Conservation (phyloP, 1,140 invertebrate genomes). For the Frieseomelitta varia region DNA sequence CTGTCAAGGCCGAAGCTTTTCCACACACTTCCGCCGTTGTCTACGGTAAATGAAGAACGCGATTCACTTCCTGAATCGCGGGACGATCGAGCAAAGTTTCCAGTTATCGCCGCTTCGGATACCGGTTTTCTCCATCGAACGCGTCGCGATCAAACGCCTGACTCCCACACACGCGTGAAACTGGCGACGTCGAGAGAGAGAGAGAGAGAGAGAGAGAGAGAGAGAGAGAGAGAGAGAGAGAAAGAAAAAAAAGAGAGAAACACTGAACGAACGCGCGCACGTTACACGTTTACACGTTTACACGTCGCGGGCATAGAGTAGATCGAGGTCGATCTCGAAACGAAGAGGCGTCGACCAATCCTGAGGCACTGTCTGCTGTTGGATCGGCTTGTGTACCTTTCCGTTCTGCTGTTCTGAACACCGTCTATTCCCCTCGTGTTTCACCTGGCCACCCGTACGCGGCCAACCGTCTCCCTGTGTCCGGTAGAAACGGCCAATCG, state of each 20-base stretch:
- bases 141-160: too few species aligned
- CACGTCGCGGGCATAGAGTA: neutral
- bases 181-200: neutral
- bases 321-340: slow-evolving; percentile 58
- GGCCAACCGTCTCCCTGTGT: slow-evolving; percentile 71
- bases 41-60: too few species aligned
- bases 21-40: neutral
- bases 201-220: too few species aligned
- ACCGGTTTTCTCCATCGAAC: neutral
- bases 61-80: neutral
- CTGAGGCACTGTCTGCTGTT: slow-evolving; percentile 50
- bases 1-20: neutral
- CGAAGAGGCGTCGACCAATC: slow-evolving; percentile 44
- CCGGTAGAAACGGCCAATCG: slow-evolving; percentile 74
- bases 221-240: too few species aligned
- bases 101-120: neutral
- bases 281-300: too few species aligned
- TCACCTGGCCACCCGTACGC: slow-evolving; percentile 50
- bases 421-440: slow-evolving; percentile 19
- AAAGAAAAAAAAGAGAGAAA: too few species aligned
- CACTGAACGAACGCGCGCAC: neutral
- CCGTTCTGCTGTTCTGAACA: slow-evolving; percentile 55
- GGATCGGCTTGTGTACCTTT: slow-evolving; percentile 26
- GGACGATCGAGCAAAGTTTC: neutral
- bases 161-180: neutral